Evolutionary conservation across 1,140 invertebrate genomes (phyloP).

Genomic region (silkworm (Bombyx mori)): ASM3026992v2 NC_085111.1:11754501-11755000

Average conservation of each 20-base stretch:
- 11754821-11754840: conserved; percentile 51
- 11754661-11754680: neutral
- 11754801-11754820: conserved; percentile 43
- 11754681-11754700: neutral
- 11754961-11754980: no score
- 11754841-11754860: conserved; percentile 50
- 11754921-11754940: conserved; percentile 5
- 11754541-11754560: conserved; percentile 45
- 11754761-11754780: neutral
- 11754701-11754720: no score
- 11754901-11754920: conserved; percentile 2
- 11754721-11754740: neutral
- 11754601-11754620: conserved; percentile 36
- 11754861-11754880: conserved; percentile 37
- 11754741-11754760: neutral
- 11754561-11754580: conserved; percentile 37
- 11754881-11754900: conserved; percentile 33
- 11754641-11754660: neutral
- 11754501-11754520: conserved; percentile 67
- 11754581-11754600: conserved; percentile 25
- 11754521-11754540: conserved; percentile 50
- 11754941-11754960: neutral
- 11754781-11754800: conserved; percentile 26
- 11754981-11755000: no score
- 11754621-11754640: neutral